phyloP scores from a whole-genome alignment of 2,113 vertebrate genomes.

The Myanophis thanlyinensis region DNA sequence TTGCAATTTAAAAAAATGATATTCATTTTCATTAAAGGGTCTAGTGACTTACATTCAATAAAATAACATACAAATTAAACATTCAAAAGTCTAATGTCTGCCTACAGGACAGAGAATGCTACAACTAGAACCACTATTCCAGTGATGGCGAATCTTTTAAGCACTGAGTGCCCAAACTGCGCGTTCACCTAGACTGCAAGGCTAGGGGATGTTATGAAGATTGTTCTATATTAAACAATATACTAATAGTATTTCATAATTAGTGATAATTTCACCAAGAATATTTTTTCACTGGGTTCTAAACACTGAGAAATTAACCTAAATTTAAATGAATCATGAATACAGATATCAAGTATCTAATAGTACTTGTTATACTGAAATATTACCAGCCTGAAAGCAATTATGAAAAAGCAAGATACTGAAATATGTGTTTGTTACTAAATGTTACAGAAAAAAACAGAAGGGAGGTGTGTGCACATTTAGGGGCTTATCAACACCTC shows the following conservation, averaged over 20 bases:
- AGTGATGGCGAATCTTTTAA: too few relatives aligned
- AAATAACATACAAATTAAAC: not conserved
- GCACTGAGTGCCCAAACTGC: too few relatives aligned
- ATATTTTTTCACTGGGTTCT: not conserved
- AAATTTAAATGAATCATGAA: not conserved
- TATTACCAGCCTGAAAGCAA: not conserved
- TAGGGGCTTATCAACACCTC: not conserved
- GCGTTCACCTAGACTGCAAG: too few relatives aligned
- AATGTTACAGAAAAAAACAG: not conserved
- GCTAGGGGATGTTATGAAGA: not conserved
- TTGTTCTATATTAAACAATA: not conserved
- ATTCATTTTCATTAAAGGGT: not conserved
- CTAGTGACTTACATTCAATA: not conserved
- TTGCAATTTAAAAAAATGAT: not conserved
- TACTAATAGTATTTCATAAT: not conserved
- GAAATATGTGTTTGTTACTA: not conserved
- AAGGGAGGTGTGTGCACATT: not conserved
- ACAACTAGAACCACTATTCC: not conserved
- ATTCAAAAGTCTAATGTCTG: not conserved
- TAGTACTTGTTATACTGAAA: not conserved
- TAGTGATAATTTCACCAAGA: not conserved
- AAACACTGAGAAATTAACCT: not conserved
- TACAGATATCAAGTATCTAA: not conserved
- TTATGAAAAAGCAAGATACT: not conserved
- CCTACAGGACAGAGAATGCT: not conserved